These are phyloP conservation scores for Orycteropus afer DNA, from an alignment of 2,113 vertebrate genomes.

Conservation along the genomic window DNA sequence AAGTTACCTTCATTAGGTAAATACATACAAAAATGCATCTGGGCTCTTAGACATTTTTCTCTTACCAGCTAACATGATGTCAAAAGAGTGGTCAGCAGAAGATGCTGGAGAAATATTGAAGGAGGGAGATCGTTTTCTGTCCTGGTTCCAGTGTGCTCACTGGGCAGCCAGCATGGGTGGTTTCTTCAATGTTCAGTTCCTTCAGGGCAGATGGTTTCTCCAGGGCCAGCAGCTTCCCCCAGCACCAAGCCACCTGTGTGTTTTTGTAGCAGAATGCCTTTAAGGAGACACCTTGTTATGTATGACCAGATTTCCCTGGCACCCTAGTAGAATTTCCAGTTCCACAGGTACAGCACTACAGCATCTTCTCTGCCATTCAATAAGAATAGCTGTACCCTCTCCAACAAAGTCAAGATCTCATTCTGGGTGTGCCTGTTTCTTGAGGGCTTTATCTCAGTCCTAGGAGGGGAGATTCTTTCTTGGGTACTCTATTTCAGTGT, in stretches of 20 bases:
- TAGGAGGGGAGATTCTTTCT: background rate
- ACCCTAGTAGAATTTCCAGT: background rate
- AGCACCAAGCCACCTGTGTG: background rate
- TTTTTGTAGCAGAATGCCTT: background rate
- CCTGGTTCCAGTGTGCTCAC: background rate
- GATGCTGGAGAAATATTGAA: background rate
- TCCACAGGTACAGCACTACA: background rate
- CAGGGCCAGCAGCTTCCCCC: background rate
- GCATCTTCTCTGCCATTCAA: background rate
- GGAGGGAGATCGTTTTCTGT: background rate
- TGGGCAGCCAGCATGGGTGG: background rate
- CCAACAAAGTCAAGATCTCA: background rate
- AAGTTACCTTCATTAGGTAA: background rate
- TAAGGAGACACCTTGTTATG: background rate
- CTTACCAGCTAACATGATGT: background rate
- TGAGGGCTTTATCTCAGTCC: background rate
- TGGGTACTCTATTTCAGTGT: background rate
- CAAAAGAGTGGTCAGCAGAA: background rate
- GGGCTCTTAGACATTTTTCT: background rate
- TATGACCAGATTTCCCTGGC: background rate
- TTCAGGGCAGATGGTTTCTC: too few relatives aligned
- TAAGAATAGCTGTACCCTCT: background rate
- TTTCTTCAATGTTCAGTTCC: background rate
- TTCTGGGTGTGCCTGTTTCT: background rate
- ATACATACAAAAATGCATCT: background rate